Evolutionary conservation across 1,140 invertebrate species (phyloP).

Genomic region (Palaemon carinicauda): DNA sequence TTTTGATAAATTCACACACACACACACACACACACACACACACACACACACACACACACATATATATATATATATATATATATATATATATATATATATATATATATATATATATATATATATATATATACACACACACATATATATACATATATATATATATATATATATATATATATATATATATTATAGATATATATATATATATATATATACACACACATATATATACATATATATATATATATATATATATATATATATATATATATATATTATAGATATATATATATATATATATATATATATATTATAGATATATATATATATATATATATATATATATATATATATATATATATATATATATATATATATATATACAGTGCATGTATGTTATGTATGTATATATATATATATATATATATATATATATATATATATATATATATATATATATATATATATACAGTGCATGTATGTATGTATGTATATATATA

Average conservation of each 20-base stretch:
- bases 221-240: neutral
- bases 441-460: neutral
- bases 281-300: neutral
- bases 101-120: neutral
- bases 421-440: neutral
- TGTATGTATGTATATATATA: no score
- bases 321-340: neutral
- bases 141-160: neutral
- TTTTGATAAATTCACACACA: no score
- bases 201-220: neutral
- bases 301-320: neutral
- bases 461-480: no score
- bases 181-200: neutral
- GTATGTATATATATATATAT: neutral
- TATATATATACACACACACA: neutral
- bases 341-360: neutral
- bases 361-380: neutral
- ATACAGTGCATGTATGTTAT: neutral
- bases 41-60: neutral
- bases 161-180: neutral
- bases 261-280: neutral
- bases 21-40: no score
- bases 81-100: neutral
- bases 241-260: neutral
- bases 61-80: neutral